Base-by-base conservation (phyloP, 2,888 invertebrate species). In the Heteropelma amictum region DNA sequence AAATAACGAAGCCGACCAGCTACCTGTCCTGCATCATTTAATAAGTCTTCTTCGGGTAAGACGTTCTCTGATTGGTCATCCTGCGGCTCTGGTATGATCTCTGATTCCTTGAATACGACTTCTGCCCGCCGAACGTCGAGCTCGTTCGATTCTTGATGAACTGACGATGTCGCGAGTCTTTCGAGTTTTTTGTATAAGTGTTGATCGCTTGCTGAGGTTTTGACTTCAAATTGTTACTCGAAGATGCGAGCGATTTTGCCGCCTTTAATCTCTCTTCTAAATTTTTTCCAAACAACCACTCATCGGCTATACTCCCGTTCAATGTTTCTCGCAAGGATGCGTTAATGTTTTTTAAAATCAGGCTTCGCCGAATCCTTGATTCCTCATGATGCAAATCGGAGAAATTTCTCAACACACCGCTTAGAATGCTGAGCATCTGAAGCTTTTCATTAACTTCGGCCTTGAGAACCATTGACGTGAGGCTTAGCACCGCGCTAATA, bases 341-440 rank as follows among this genome's bases (percentile, higher is more conserved):
- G 6, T 68, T 68, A 1, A 76, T 61, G 30, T 72, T 76, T 23
- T 61, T 17, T 4, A 76, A 7, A 10, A 76, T 40, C 3, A 68
- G 28, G 12, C 26, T 56, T 14, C 42, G 38, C 2, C 72, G 12
- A 6, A 67, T 76, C 12, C 33, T 49, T 5, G 68, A 72, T 33
- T 76, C 72, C 10, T 76, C 58, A 19, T 56, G 63, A 6, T 76
- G 68, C 23, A 68, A 30, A 12, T 72, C 67, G 3, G 76, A 33
- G 26, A 76, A 54, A 7, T 63, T 19, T 61, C 68, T 42, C 8
- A 47, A 51, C 1, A 47, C 40, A 26, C 53, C 49, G n/a, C 61
- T 67, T 1, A 67, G 49, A 17, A 47, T 47, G 17, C 21, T 47
- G 7, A 51, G 14, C 28, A 51, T 51, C 26, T 26, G 12, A 5